Evolutionary conservation across 2,113 vertebrate species (phyloP).

Genomic region (Albula glossodonta): DNA sequence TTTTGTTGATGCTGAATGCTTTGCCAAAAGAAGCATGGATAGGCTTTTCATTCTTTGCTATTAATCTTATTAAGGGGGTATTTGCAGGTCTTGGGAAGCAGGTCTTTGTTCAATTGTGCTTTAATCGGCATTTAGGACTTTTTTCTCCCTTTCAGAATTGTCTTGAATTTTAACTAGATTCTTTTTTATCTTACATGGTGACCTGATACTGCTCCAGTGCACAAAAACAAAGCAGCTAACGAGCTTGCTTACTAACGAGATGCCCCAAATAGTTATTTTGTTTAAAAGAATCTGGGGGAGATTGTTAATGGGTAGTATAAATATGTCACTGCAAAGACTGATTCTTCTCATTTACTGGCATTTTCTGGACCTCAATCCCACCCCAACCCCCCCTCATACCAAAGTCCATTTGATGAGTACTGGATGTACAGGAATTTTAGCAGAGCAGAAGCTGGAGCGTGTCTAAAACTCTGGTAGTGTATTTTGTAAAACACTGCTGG

Average conservation of each 20-base stretch:
- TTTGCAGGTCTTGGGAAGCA: not conserved
- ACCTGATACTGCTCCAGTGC: no score
- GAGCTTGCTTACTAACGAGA: not conserved
- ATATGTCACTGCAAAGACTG: not conserved
- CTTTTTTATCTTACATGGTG: slow-evolving; percentile 6
- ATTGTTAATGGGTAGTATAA: not conserved
- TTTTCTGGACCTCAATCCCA: not conserved
- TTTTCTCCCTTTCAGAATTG: slow-evolving; percentile 10
- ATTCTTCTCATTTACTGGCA: not conserved
- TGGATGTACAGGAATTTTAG: not conserved
- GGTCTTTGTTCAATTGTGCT: not conserved
- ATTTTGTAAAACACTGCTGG: not conserved
- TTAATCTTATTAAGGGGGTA: not conserved
- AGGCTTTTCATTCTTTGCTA: not conserved
- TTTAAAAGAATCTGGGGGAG: not conserved
- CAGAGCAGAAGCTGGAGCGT: not conserved
- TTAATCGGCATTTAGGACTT: not conserved
- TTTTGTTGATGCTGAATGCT: not conserved
- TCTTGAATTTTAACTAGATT: not conserved
- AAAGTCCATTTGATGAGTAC: not conserved
- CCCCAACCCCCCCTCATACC: not conserved
- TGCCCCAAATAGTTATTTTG: not conserved
- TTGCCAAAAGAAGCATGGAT: not conserved
- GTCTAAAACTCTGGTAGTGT: not conserved
- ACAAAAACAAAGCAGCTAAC: not conserved